These are phyloP conservation scores for Antheraea assamensis DNA, from an alignment of 2,888 invertebrate species.

Conservation along the genomic window DNA sequence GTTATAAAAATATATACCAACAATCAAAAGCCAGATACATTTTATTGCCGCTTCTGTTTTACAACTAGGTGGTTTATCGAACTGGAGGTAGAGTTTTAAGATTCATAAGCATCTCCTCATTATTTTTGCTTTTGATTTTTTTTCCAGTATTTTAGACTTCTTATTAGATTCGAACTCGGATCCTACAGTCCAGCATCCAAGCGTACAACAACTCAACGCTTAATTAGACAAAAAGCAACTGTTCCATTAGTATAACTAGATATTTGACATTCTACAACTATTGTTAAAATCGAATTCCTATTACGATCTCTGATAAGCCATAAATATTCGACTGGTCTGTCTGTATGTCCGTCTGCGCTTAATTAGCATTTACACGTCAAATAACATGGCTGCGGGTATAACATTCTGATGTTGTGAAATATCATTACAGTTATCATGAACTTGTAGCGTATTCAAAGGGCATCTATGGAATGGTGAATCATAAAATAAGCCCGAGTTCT, in stretches of 20 bases:
- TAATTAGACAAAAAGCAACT: background rate
- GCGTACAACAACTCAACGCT: background rate
- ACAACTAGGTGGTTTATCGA: too few species aligned
- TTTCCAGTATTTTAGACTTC: too few species aligned
- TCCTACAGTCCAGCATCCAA: background rate
- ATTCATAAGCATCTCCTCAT: too few species aligned
- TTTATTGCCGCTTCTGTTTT: too few species aligned
- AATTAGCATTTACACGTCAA: background rate
- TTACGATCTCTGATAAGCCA: background rate
- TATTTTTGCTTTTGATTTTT: too few species aligned
- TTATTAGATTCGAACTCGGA: background rate
- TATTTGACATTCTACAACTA: slow-evolving; percentile 10
- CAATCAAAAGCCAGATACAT: too few species aligned
- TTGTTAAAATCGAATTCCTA: slow-evolving; percentile 3
- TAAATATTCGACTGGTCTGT: background rate
- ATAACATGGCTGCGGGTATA: background rate
- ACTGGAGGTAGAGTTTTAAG: too few species aligned
- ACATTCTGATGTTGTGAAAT: background rate
- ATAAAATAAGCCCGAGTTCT: background rate
- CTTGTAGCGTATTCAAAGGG: background rate
- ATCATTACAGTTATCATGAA: background rate
- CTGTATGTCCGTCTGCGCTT: background rate
- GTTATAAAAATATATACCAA: too few species aligned
- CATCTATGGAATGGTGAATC: background rate
- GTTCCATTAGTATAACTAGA: background rate